Percentiles rank a stretch among this genome's conserved stretches.
Conservation (phyloP, 2,797 vertebrate species). For the Nasua narica region DNA sequence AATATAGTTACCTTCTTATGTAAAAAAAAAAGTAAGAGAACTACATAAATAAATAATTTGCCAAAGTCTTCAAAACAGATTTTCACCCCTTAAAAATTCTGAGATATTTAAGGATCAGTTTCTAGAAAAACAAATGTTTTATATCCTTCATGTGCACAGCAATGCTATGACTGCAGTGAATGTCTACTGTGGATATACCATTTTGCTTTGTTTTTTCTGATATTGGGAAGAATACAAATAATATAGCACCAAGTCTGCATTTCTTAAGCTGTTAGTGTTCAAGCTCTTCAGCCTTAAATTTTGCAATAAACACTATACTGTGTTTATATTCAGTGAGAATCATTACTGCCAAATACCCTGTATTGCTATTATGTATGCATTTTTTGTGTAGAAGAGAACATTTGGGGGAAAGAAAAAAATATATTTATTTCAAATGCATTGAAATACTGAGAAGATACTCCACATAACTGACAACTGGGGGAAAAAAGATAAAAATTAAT, state of each 20-base stretch:
- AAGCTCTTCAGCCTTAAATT: neutral
- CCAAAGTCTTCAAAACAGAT: neutral
- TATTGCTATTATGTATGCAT: neutral
- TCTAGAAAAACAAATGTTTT: neutral
- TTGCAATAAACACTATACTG: neutral
- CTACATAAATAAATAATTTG: neutral
- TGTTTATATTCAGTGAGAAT: neutral
- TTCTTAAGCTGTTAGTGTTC: neutral
- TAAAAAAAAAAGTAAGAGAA: neutral
- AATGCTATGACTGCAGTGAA: conserved; percentile 56
- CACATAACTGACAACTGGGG: neutral
- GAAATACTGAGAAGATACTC: neutral
- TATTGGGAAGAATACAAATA: conserved; percentile 48
- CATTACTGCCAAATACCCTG: neutral
- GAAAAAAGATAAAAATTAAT: neutral
- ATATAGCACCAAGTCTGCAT: conserved; percentile 39
- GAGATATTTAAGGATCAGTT: neutral
- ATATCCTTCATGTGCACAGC: conserved; percentile 34
- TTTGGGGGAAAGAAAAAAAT: neutral
- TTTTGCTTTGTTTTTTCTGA: conserved; percentile 70
- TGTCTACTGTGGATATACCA: conserved; percentile 52
- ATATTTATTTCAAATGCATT: neutral
- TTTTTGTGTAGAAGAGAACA: neutral
- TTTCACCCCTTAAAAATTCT: neutral
- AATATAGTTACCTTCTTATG: neutral